Evolutionary conservation across 2,797 vertebrate species (phyloP), one percentile per base, ranked within the genome.

Genomic region (Microctenopoma lineatum): DNA sequence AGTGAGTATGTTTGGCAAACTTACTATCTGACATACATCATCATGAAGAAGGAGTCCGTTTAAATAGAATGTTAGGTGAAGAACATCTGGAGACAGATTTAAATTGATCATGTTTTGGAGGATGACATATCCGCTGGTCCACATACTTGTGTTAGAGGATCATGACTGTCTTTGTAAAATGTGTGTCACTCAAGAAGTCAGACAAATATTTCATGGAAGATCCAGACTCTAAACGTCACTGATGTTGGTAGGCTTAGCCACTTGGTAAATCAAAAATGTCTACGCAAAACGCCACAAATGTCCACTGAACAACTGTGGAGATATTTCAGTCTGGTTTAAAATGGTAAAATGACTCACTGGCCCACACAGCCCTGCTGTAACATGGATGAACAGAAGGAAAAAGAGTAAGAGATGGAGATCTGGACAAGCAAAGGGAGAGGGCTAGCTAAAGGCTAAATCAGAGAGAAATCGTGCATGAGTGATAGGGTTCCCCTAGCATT

Each of bases 401-500:
- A 65, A 71, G 15, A 73, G 59, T 63, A 3, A 42, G 56, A 34
- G 32, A 34, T 9, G 32, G 7, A 34, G 46, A 73, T 72, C 44
- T 41, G 55, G 44, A 46, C 51, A 50, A 46, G 54, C 63, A 16
- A 38, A 62, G 44, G 36, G 18, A 14, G 55, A 10, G 53, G 7
- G 32, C 55, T 15, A 61, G 81, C 65, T 74, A 26, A 64, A 74
- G 61, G 75, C 71, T 58, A 27, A 46, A 79, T 68, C 48, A 50
- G 63, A 72, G 54, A 81, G 60, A 81, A 81, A 77, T 45, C 16
- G 42, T 83, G 76, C 54, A 67, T 73, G 70, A 80, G 66, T 83
- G 78, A 72, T 78, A 84, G 70, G 75, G 59, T 79, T 79, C 73
- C 74, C 77, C 58, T 4, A 58, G 69, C 71, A 62, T 72, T 82